phyloP scores from a whole-genome alignment of 2,797 vertebrate genomes.

The Acanthurus lineatus region DNA sequence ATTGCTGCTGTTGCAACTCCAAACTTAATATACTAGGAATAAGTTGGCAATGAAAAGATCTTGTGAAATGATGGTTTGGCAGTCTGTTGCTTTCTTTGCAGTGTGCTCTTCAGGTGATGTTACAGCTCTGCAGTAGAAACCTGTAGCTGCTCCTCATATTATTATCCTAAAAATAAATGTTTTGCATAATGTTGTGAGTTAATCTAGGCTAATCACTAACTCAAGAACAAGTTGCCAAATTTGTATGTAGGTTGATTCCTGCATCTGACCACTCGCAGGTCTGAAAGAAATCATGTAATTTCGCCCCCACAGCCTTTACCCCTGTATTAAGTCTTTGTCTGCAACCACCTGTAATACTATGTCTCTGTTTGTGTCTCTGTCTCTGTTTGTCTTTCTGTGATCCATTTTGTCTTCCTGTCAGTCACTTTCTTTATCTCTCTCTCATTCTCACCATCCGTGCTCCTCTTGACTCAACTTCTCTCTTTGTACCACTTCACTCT shows the following conservation, averaged over 20 bases:
- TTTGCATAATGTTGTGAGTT: not conserved
- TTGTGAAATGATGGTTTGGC: not conserved
- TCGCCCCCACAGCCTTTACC: constrained; percentile 1
- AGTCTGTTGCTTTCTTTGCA: not conserved
- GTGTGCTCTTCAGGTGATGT: not conserved
- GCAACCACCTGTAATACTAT: constrained; percentile 2
- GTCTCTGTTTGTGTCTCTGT: not conserved
- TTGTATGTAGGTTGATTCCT: not conserved
- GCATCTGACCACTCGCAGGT: constrained; percentile 16
- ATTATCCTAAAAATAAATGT: not conserved
- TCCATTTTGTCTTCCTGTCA: not conserved
- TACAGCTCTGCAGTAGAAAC: not conserved
- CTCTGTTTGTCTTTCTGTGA: not conserved
- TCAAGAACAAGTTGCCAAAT: not conserved
- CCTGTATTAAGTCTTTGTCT: not conserved
- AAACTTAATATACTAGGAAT: not conserved
- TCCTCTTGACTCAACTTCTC: constrained; percentile 14
- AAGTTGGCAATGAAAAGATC: not conserved
- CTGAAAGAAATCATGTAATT: constrained; percentile 17
- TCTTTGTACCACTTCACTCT: constrained; percentile 3
- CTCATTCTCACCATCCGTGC: not conserved
- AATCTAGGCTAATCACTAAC: too few relatives aligned
- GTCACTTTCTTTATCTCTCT: not conserved
- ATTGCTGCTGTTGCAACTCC: constrained; percentile 5
- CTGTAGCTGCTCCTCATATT: not conserved